Conservation (phyloP, 2,113 vertebrate genomes). For the Ellobius talpinus region DNA sequence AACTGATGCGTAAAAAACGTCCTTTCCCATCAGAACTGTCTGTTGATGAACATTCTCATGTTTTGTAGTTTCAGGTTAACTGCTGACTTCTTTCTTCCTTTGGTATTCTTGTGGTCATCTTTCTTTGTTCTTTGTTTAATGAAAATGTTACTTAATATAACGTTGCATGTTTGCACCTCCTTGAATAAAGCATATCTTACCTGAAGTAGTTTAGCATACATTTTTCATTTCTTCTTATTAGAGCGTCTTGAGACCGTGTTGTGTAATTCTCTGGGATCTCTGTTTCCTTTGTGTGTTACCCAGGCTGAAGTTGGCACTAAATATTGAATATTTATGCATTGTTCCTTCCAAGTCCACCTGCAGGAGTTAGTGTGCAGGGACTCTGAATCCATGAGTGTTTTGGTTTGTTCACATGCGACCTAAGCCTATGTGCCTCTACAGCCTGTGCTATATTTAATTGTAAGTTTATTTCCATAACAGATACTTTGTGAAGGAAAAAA, state of each 20-base stretch:
- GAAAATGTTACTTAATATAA: conserved; percentile 49
- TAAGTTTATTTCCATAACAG: not conserved
- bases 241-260: not conserved
- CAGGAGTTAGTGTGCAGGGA: not conserved
- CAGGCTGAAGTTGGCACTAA: conserved; percentile 21
- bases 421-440: not conserved
- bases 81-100: not conserved
- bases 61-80: conserved; percentile 3
- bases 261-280: not conserved
- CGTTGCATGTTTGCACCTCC: not conserved
- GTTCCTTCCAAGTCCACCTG: not conserved
- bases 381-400: conserved; percentile 40
- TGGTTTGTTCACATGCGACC: conserved; percentile 46
- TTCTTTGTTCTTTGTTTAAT: conserved; percentile 43
- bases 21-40: not conserved
- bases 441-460: conserved; percentile 23
- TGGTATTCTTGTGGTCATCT: conserved; percentile 27
- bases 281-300: not conserved
- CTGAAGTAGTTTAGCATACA: conserved; percentile 43
- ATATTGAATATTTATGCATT: not conserved
- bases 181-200: conserved; percentile 45
- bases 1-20: conserved; percentile 45
- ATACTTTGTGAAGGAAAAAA: conserved; percentile 22
- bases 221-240: conserved; percentile 54
- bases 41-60: not conserved